Conservation (phyloP, 2,888 invertebrate species). For the Gymnosoma rotundatum region DNA sequence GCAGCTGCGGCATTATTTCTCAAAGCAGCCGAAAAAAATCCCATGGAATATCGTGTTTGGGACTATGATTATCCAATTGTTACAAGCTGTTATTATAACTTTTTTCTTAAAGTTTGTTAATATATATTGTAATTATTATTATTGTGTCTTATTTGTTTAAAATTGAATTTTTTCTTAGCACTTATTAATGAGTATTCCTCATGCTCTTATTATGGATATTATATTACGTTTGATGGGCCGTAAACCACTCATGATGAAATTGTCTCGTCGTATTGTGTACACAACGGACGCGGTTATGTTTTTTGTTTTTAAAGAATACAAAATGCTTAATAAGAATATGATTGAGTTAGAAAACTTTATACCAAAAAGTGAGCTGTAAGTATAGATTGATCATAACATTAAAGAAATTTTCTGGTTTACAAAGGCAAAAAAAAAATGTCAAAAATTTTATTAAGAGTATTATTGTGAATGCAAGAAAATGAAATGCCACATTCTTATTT, state of each 20-base stretch:
- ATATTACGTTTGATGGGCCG: neutral
- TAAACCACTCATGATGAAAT: neutral
- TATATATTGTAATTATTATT: no score
- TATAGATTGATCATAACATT: neutral
- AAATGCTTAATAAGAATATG: conserved; percentile 34
- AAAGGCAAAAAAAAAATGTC: no score
- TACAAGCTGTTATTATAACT: neutral
- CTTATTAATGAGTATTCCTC: neutral
- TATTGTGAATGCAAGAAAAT: no score
- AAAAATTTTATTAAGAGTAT: no score
- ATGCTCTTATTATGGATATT: neutral
- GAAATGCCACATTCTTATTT: no score
- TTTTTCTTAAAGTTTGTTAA: conserved; percentile 9
- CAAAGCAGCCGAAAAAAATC: neutral
- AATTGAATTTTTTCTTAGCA: neutral
- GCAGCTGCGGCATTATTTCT: fast-evolving
- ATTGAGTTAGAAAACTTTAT: conserved; percentile 18
- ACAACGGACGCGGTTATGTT: neutral
- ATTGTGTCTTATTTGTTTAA: neutral
- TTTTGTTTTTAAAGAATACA: neutral
- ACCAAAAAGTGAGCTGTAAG: conserved; percentile 50
- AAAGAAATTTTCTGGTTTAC: neutral
- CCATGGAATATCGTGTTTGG: conserved; percentile 50
- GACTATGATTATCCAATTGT: neutral
- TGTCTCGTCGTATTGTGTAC: conserved; percentile 11